Percentiles rank a stretch among this genome's conserved stretches.
phyloP scores from a whole-genome alignment of 2,888 invertebrate species.

The Vanessa cardui region DNA sequence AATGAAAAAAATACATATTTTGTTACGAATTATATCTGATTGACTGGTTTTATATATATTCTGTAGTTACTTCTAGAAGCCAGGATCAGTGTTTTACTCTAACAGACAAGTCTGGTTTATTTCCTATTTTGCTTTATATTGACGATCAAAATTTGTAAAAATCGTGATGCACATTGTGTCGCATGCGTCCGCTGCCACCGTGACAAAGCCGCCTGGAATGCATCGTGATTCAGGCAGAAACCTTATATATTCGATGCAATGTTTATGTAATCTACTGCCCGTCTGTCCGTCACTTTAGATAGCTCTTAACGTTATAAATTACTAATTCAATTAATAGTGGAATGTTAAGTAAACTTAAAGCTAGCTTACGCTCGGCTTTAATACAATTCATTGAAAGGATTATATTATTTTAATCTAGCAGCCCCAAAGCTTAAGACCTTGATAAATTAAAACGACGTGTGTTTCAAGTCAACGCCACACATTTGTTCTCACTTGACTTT shows the following conservation, averaged over 20 bases:
- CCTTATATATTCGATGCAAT: slow-evolving; percentile 71
- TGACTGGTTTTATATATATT: background rate
- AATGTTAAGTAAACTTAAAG: background rate
- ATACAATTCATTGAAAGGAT: background rate
- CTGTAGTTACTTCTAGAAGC: background rate
- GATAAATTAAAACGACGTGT: slow-evolving; percentile 69
- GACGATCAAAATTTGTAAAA: slow-evolving; percentile 56
- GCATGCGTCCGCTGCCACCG: slow-evolving; percentile 64
- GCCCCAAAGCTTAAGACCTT: slow-evolving; percentile 69
- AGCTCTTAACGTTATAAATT: slow-evolving; percentile 57
- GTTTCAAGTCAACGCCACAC: slow-evolving; percentile 61
- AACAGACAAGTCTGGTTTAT: background rate
- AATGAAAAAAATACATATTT: background rate
- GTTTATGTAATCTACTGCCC: slow-evolving; percentile 71
- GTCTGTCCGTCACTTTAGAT: slow-evolving; percentile 70
- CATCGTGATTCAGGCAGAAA: slow-evolving; percentile 80
- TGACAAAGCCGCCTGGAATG: slow-evolving; percentile 80
- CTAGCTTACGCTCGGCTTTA: background rate
- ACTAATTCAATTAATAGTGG: slow-evolving; percentile 35
- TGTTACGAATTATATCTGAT: background rate
- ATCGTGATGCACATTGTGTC: slow-evolving; percentile 71
- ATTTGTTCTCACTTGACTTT: slow-evolving; percentile 72
- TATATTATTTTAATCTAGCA: slow-evolving; percentile 45
- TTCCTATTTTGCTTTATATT: slow-evolving; percentile 6
- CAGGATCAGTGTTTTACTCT: background rate